These are phyloP conservation scores for Brachyptera putata DNA, from an alignment of 2,888 invertebrate species.

Conservation along the genomic window DNA sequence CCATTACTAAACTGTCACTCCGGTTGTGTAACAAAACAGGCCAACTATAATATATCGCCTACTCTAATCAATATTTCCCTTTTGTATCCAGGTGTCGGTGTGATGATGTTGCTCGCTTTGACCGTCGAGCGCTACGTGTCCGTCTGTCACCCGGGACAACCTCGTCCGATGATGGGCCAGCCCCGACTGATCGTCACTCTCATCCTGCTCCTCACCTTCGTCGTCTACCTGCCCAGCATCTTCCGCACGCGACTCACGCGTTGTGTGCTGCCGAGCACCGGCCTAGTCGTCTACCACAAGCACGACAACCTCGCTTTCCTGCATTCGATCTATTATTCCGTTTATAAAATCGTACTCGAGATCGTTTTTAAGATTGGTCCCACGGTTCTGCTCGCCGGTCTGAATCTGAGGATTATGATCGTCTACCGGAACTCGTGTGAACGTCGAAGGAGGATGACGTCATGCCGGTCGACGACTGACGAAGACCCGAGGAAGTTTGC, in stretches of 20 bases:
- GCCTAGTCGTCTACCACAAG: conserved; percentile 55
- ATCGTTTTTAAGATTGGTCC: conserved; percentile 63
- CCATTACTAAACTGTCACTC: too few relatives aligned
- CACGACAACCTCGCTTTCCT: conserved; percentile 46
- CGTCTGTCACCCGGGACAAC: conserved; percentile 67
- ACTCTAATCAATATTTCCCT: too few relatives aligned
- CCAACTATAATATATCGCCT: too few relatives aligned
- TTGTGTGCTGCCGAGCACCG: conserved; percentile 50
- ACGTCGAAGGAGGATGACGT: conserved; percentile 60
- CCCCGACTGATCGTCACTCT: conserved; percentile 58
- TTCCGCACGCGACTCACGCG: conserved; percentile 58
- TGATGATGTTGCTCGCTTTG: conserved; percentile 68
- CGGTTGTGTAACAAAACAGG: too few relatives aligned
- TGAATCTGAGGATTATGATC: conserved; percentile 62
- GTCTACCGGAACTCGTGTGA: conserved; percentile 63
- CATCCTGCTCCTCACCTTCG: conserved; percentile 60
- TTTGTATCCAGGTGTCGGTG: conserved; percentile 65
- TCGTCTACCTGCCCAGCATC: conserved; percentile 64
- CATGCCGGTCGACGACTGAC: conserved; percentile 54
- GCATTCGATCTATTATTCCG: conserved; percentile 51
- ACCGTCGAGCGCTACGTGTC: conserved; percentile 71
- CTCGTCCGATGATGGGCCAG: conserved; percentile 61
- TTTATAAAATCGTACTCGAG: conserved; percentile 48
- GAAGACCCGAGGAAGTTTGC: conserved; percentile 63
- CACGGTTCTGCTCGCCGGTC: conserved; percentile 59